Percentiles rank a stretch among this genome's conserved stretches.
Conservation (phyloP, 2,113 vertebrate genomes). For the Myrmophylax atrothorax region DNA sequence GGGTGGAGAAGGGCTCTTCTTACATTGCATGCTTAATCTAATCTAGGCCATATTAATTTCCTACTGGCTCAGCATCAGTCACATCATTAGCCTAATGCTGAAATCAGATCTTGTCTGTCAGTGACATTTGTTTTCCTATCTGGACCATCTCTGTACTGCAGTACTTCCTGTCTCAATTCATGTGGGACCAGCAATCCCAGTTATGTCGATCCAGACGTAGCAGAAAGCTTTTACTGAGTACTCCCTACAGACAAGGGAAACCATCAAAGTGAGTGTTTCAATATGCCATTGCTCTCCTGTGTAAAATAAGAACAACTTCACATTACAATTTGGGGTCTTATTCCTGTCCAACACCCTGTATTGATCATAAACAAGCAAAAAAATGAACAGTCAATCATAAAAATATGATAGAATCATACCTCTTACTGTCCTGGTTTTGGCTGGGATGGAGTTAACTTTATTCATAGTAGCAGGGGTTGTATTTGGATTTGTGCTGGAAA, state of each 20-base stretch:
- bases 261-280: conserved; percentile 48
- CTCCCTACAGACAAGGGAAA: conserved; percentile 46
- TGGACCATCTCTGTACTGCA: not conserved
- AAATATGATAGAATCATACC: not conserved
- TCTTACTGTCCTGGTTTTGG: not conserved
- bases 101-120: conserved; percentile 33
- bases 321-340: not conserved
- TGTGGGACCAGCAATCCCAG: conserved; percentile 18
- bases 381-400: not conserved
- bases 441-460: not conserved
- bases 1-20: not conserved
- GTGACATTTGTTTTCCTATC: conserved; percentile 10
- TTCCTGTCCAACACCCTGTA: not conserved
- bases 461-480: not conserved
- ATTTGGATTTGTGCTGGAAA: not conserved
- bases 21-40: not conserved
- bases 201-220: conserved; percentile 14
- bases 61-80: conserved; percentile 32
- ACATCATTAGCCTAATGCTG: not conserved
- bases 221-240: conserved; percentile 47
- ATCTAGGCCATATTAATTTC: conserved; percentile 5
- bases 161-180: conserved; percentile 27
- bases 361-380: not conserved
- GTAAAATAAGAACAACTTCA: conserved; percentile 40
- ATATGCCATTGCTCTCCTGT: conserved; percentile 45